Percentiles rank a stretch among this genome's conserved stretches.
Evolutionary conservation across 2,888 invertebrate species (phyloP).

Genomic region (Andrena minutula): DNA sequence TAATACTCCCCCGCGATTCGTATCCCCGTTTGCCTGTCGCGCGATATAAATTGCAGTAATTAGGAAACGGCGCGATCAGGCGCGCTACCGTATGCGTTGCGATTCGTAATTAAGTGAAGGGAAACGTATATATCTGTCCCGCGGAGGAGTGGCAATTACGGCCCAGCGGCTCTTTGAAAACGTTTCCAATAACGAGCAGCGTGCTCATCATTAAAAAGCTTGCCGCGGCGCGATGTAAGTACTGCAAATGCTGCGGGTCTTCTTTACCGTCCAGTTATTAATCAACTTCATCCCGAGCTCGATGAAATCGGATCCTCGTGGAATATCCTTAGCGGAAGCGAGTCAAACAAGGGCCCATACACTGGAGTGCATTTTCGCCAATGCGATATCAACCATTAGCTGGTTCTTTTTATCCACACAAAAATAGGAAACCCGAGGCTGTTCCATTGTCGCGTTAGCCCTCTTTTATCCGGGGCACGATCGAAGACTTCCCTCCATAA

Average conservation of each 20-base stretch:
- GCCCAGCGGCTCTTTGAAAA: conserved; percentile 18
- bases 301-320: not conserved
- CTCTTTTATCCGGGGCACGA: not conserved
- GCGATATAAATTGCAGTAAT: conserved; percentile 41
- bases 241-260: not conserved
- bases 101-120: conserved; percentile 42
- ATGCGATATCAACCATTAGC: not conserved
- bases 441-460: not conserved
- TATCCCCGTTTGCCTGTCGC: not conserved
- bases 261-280: not conserved
- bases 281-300: not conserved
- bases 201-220: conserved; percentile 23
- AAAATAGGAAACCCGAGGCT: not conserved
- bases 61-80: conserved; percentile 29
- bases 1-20: not conserved
- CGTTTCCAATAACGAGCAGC: conserved; percentile 23
- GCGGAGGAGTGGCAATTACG: conserved; percentile 17
- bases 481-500: not conserved
- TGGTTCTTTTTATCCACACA: not conserved
- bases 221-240: too few species aligned
- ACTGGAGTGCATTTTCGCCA: not conserved
- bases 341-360: too few species aligned
- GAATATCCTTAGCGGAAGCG: too few species aligned
- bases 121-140: conserved; percentile 11
- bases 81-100: conserved; percentile 17